phyloP scores from a whole-genome alignment of 2,888 invertebrate genomes.

The Antheraea yamamai region DNA sequence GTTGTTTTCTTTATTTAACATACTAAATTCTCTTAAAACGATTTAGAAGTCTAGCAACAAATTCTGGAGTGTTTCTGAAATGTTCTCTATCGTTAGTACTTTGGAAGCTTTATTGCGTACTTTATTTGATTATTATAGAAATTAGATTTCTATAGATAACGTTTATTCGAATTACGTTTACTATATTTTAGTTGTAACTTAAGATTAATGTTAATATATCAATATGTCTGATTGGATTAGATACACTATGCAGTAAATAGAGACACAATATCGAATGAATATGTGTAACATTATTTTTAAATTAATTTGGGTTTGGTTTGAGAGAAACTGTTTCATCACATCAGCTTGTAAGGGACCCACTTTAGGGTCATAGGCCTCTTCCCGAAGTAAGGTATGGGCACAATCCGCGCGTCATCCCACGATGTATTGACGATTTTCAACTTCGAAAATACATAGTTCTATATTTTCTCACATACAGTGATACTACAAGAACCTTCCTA shows the following conservation, averaged over 20 bases:
- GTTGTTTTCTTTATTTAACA: conserved; percentile 10
- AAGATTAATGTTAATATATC: not conserved
- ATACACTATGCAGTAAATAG: not conserved
- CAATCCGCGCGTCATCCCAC: too few relatives aligned
- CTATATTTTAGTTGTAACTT: not conserved
- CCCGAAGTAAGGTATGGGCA: too few relatives aligned
- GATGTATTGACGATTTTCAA: too few relatives aligned
- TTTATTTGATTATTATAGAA: not conserved
- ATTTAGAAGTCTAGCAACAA: not conserved
- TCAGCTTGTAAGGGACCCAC: too few relatives aligned
- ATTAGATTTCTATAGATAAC: not conserved
- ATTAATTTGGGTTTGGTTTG: too few relatives aligned
- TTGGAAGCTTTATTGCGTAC: not conserved
- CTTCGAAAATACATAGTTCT: too few relatives aligned
- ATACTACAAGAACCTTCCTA: too few relatives aligned
- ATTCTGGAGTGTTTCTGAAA: not conserved
- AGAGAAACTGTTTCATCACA: too few relatives aligned
- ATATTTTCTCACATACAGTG: too few relatives aligned
- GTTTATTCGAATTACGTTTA: not conserved
- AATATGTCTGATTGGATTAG: not conserved
- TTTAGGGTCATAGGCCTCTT: too few relatives aligned
- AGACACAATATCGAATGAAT: too few relatives aligned
- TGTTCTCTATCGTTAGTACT: not conserved
- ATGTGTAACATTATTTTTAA: too few relatives aligned
- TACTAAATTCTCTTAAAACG: conserved; percentile 7